These are phyloP conservation scores for Pogonomyrmex californicus DNA, from an alignment of 1,140 invertebrate species.

Conservation along the genomic window DNA sequence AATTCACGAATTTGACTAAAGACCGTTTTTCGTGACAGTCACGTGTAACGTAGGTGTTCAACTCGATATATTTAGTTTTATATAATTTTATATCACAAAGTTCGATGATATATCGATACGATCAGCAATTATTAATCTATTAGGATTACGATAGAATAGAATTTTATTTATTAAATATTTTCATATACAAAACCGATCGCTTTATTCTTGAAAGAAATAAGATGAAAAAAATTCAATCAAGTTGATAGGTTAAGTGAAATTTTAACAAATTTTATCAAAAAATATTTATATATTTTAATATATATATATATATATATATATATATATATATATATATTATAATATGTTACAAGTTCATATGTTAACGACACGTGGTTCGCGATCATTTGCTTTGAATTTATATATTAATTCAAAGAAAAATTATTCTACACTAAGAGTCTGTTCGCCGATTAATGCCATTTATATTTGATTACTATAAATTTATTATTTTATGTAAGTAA, in stretches of 20 bases:
- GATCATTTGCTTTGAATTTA: too few relatives aligned
- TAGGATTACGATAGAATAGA: background rate
- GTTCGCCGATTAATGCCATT: too few relatives aligned
- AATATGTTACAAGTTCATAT: too few relatives aligned
- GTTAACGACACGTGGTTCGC: too few relatives aligned
- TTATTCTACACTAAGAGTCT: too few relatives aligned
- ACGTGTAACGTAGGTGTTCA: too few relatives aligned
- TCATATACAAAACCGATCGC: background rate
- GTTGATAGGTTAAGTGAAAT: background rate
- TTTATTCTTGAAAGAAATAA: background rate
- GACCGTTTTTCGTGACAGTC: background rate
- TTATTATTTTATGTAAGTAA: background rate
- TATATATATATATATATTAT: too few relatives aligned
- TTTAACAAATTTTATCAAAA: background rate
- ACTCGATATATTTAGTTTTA: background rate
- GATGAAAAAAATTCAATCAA: background rate
- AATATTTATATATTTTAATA: too few relatives aligned
- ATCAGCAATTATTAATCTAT: background rate
- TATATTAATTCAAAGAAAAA: too few relatives aligned
- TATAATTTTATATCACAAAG: background rate
- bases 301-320: too few relatives aligned
- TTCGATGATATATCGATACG: background rate
- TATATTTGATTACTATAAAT: background rate
- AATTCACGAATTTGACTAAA: background rate
- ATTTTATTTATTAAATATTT: conserved; percentile 11